Percentiles rank a stretch among this genome's conserved stretches.
Evolutionary conservation across 2,797 vertebrate species (phyloP).

Genomic region (Aplochiton taeniatus): DNA sequence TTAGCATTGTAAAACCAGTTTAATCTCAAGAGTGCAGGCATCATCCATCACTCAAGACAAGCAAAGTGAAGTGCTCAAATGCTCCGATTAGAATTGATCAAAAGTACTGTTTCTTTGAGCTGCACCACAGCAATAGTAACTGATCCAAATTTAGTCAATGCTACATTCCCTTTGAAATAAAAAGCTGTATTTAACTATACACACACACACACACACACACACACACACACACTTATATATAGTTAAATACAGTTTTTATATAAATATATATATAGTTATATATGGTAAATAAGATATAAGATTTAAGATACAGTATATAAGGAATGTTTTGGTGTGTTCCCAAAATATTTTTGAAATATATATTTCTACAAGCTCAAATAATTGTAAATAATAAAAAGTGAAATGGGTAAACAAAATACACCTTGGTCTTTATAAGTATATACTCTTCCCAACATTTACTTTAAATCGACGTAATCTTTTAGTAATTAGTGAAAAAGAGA

Average conservation of each 20-base stretch:
- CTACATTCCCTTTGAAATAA: slow-evolving; percentile 56
- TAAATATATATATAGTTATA: too few species aligned
- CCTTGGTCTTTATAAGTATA: background rate
- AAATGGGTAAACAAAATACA: slow-evolving; percentile 24
- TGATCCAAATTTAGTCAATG: slow-evolving; percentile 22
- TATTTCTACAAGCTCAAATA: slow-evolving; percentile 33
- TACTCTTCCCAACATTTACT: background rate
- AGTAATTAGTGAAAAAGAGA: background rate
- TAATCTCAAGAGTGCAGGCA: too few species aligned
- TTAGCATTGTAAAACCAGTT: too few species aligned
- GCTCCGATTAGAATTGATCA: too few species aligned
- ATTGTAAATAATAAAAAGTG: slow-evolving; percentile 44
- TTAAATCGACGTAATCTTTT: too few species aligned
- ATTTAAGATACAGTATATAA: slow-evolving; percentile 32
- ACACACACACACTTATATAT: too few species aligned
- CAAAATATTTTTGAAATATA: slow-evolving; percentile 18
- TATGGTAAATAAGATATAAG: too few species aligned
- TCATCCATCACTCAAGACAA: too few species aligned
- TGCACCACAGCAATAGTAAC: slow-evolving; percentile 35
- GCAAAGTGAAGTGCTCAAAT: too few species aligned
- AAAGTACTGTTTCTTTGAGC: slow-evolving; percentile 18
- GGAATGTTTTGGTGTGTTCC: slow-evolving; percentile 32
- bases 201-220: slow-evolving; percentile 24
- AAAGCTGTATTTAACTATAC: slow-evolving; percentile 30
- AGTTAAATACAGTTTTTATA: too few species aligned